Percentiles rank a stretch among this genome's conserved stretches.
Conservation (phyloP, 1,140 invertebrate genomes). For the Physella acuta region DNA sequence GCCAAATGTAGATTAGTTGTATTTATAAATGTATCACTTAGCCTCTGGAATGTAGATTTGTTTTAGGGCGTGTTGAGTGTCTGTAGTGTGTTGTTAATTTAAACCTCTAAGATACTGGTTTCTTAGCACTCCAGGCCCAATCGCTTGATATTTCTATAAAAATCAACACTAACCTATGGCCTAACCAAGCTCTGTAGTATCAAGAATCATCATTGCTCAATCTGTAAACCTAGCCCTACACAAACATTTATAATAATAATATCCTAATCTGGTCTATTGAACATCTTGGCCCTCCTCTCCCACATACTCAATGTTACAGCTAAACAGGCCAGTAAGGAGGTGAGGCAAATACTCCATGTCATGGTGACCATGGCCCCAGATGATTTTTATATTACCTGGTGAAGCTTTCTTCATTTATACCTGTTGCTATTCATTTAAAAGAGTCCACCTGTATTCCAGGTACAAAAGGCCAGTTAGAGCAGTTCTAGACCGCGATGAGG, state of each 20-base stretch:
- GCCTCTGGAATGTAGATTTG: no score
- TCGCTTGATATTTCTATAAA: background rate
- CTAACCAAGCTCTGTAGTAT: no score
- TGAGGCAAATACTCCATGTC: no score
- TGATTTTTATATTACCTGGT: background rate
- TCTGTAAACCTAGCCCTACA: no score
- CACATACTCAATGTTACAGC: background rate
- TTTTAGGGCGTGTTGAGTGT: background rate
- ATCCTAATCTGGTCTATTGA: no score
- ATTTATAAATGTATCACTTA: no score
- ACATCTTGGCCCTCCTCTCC: background rate
- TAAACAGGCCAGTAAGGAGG: no score
- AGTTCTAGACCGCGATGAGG: slow-evolving; percentile 90
- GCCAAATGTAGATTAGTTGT: no score
- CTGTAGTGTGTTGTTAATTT: background rate
- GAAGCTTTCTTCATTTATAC: background rate
- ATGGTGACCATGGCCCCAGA: background rate
- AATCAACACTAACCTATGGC: no score
- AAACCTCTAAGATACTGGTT: background rate
- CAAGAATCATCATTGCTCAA: no score
- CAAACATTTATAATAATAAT: no score
- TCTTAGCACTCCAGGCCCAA: background rate
- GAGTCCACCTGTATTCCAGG: slow-evolving; percentile 56
- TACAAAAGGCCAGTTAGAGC: slow-evolving; percentile 73
- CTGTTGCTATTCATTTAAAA: background rate